Base-by-base conservation (phyloP, 2,113 vertebrate species). In the Propithecus coquereli region DNA sequence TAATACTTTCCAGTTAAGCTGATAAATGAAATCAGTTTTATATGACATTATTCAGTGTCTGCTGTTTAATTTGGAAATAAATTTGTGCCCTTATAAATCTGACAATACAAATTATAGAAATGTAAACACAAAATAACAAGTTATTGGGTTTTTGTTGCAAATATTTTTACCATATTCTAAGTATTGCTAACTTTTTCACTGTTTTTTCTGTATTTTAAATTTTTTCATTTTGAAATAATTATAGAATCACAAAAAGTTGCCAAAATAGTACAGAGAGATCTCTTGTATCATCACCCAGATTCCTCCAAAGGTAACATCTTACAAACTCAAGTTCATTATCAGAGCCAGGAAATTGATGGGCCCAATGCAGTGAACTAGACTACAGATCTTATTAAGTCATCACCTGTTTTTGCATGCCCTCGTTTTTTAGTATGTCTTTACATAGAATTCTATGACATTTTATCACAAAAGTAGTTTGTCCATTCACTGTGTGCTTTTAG, bases 21-120 rank as follows among this genome's bases (percentile, higher is more conserved):
- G 97, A 98, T 93, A 98, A 97, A 98, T 97, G 43, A 97, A 98
- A 97, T 97, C 12, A 96, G 73, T 97, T 98, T 97, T 96, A 96
- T 91, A 74, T 98, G 97, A 94, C 65, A 87, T 95, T 97, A 90
- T 85, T 97, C 97, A 91, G 45, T 81, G 57, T 74, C 94, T 97
- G 16, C 76, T 96, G 80, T 88, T 97, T 98, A 96, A 95, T 96
- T 97, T 68, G 95, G 71, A 96, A 98, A 96, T 87, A 94, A 97
- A 98, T 94, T 43, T 79, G 65, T 97, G 91, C 96, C 68, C 89
- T 94, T 93, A 94, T 92, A 97, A 94, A 83, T 94, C 63, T 94
- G 95, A 94, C 96, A 91, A 86, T 25, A 93, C 50, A 90, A 97
- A 70, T 43, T 84, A 83, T 16, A 84, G 79, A 94, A 80, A 25